Percentiles rank a stretch among this genome's conserved stretches.
Conservation (phyloP, 2,113 vertebrate species). For the Panurus biarmicus region DNA sequence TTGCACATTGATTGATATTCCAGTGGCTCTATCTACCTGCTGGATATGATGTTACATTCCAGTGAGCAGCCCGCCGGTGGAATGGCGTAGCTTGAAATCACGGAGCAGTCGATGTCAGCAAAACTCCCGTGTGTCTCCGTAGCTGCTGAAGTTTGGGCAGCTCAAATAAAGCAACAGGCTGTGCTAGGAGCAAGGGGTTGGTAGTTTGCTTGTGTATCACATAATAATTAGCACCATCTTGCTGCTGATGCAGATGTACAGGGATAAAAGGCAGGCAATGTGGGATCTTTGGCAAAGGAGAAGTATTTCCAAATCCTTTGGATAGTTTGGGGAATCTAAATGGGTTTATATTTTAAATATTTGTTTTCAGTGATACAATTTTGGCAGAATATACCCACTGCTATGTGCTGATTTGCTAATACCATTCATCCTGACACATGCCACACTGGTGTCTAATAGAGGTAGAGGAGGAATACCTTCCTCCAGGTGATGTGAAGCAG, state of each 20-base stretch:
- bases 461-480: neutral
- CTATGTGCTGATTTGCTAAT: neutral
- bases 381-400: neutral
- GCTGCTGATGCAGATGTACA: neutral
- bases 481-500: neutral
- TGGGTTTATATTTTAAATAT: neutral
- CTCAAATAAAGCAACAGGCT: neutral
- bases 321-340: neutral
- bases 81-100: neutral
- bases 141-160: neutral
- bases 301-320: neutral
- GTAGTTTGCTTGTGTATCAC: neutral
- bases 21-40: constrained; percentile 44
- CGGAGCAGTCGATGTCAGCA: neutral
- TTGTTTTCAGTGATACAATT: neutral
- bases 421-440: neutral
- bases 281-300: neutral
- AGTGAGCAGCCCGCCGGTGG: fast-evolving
- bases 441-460: neutral
- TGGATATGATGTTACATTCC: neutral
- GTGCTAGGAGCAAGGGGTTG: neutral
- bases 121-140: neutral
- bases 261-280: neutral
- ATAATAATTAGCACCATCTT: neutral
- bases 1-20: constrained; percentile 34